A percentile compares a stretch with the other conserved stretches of the same genome.
These are phyloP conservation scores for Pharmacophagus antenor DNA, from an alignment of 2,888 invertebrate genomes.

Conservation along the genomic window DNA sequence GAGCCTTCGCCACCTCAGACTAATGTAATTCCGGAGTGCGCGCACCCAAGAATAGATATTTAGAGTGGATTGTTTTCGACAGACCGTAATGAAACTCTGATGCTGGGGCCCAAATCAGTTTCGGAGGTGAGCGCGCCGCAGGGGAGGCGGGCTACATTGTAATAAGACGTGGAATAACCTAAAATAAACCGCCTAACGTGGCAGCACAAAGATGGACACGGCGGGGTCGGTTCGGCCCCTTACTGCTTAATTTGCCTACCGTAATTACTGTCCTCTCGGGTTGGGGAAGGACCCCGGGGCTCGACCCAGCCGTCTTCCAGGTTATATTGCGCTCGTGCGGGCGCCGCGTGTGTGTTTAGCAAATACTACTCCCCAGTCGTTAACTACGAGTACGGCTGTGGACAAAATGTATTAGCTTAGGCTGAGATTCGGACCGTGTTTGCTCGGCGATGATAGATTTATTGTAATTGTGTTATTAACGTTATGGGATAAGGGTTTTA, in stretches of 20 bases:
- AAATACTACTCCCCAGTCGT: constrained; percentile 78
- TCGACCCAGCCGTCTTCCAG: constrained; percentile 75
- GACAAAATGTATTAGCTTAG: constrained; percentile 81
- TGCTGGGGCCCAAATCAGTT: constrained; percentile 77
- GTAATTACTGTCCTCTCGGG: constrained; percentile 82
- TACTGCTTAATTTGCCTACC: constrained; percentile 82
- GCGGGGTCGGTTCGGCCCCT: constrained; percentile 65
- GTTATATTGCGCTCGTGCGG: constrained; percentile 78
- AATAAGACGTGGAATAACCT: constrained; percentile 79
- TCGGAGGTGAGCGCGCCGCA: constrained; percentile 77
- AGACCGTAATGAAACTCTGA: constrained; percentile 81
- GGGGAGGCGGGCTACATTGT: constrained; percentile 78
- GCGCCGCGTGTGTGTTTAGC: constrained; percentile 76
- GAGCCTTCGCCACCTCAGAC: constrained; percentile 81
- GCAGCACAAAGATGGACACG: constrained; percentile 75
- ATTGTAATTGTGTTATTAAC: constrained; percentile 82
- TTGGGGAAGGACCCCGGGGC: constrained; percentile 72
- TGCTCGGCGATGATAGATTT: constrained; percentile 80
- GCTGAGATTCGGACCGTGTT: constrained; percentile 80
- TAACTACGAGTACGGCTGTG: constrained; percentile 80
- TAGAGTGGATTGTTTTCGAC: constrained; percentile 82
- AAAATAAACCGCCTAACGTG: constrained; percentile 71
- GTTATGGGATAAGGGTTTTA: constrained; percentile 81
- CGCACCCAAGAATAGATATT: constrained; percentile 80
- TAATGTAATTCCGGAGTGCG: constrained; percentile 79